Base-by-base conservation (phyloP, 2,888 invertebrate genomes). In the Xestia c-nigrum region DNA sequence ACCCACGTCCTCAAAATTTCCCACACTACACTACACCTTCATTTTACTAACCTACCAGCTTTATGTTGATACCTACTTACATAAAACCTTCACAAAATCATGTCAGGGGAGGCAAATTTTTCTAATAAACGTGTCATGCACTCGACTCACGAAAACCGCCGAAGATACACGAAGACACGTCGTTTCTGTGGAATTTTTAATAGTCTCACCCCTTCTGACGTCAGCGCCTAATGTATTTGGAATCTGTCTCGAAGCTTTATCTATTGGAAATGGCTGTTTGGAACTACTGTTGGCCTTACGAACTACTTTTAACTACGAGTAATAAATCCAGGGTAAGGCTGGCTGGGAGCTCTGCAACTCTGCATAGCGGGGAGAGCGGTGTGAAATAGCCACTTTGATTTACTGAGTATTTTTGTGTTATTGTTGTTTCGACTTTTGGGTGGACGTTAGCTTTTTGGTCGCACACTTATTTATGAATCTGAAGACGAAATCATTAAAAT, bases 221-320 rank as follows among this genome's bases (percentile, higher is more conserved):
- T 92, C 93, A 93, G 90, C 88, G 90, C 90, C 95, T 96, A 96
- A 96, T 96, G 96, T 96, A 95, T 96, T 96, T 96, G 94, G 92
- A 96, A 96, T 96, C 96, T 96, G 95, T 96, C 95, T 95, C 91
- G 91, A 88, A 88, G 95, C 92, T 95, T 94, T 95, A 96, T 96
- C 94, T 95, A 96, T 96, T 94, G 96, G 93, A 95, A 96, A 96
- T 95, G 94, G 96, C 92, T 95, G 95, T 96, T 96, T 94, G 91
- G 90, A 96, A 96, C 94, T 95, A 93, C 92, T 92, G 94, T 95
- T 94, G 94, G 94, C 93, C 93, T 95, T 93, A 91, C 91, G 92
- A 94, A 95, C 94, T 94, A 94, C 94, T 96, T 96, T 95, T 96
- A 96, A 96, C 94, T 96, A 96, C 93, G 93, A 93, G 94, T 94